Conservation (phyloP, 1,140 invertebrate species). For the Atta texana region DNA sequence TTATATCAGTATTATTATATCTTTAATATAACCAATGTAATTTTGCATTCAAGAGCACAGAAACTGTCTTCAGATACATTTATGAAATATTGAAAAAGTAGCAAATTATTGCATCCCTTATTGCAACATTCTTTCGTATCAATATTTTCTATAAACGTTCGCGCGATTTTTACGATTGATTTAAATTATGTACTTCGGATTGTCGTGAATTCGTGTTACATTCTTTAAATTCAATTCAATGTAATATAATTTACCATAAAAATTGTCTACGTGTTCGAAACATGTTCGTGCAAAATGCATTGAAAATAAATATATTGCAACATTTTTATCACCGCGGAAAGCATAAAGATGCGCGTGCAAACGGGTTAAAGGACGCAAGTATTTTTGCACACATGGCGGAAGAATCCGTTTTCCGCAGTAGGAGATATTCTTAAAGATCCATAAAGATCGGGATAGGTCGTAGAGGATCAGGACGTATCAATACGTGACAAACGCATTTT, state of each 20-base stretch:
- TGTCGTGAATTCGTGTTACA: background rate
- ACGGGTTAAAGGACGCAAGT: background rate
- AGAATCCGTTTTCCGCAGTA: background rate
- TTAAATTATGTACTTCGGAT: background rate
- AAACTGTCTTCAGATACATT: background rate
- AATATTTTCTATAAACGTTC: background rate
- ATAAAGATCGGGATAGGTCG: background rate
- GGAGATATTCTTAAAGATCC: background rate
- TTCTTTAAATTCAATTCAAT: background rate
- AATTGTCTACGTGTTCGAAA: no score
- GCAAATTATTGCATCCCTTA: background rate
- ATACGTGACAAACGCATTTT: conserved; percentile 66
- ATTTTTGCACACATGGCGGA: background rate
- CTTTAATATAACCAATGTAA: no score
- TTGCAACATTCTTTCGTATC: background rate
- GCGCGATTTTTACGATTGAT: background rate
- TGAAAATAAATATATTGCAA: background rate
- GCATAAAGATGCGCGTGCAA: conserved; percentile 13
- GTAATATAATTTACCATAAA: background rate
- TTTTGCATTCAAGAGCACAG: no score
- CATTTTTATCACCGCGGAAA: conserved; percentile 10
- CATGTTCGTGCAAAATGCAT: background rate
- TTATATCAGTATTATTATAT: no score
- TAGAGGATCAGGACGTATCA: conserved; percentile 4
- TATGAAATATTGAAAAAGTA: conserved; percentile 4